phyloP scores from a whole-genome alignment of 2,888 invertebrate genomes.

The Thera britannica region DNA sequence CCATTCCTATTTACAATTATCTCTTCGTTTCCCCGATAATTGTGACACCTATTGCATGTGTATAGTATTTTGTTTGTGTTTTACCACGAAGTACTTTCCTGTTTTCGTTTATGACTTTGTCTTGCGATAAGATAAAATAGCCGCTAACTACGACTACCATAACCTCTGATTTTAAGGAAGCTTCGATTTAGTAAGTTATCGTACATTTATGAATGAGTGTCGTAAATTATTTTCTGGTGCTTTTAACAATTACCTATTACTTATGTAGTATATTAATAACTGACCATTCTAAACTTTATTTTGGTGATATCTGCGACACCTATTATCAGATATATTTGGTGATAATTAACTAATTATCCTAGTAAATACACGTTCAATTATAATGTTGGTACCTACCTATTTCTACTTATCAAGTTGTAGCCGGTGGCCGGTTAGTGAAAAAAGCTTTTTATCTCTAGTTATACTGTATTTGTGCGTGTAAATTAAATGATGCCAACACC shows the following conservation, averaged over 20 bases:
- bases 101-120: conserved; percentile 14
- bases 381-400: too few species aligned
- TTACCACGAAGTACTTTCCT: conserved; percentile 22
- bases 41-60: not conserved
- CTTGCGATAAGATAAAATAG: conserved; percentile 29
- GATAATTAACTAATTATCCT: too few species aligned
- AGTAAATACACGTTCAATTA: too few species aligned
- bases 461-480: conserved; percentile 7
- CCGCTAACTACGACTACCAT: not conserved
- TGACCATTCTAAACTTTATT: too few species aligned
- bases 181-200: not conserved
- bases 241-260: too few species aligned
- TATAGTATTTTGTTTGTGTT: conserved; percentile 10
- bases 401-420: too few species aligned
- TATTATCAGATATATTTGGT: too few species aligned
- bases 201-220: not conserved
- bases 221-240: not conserved
- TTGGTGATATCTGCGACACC: too few species aligned
- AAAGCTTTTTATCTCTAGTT: not conserved
- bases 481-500: conserved; percentile 20
- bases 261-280: too few species aligned
- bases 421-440: too few species aligned
- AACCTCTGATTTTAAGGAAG: not conserved
- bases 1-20: not conserved
- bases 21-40: not conserved